A percentile compares a stretch with the other conserved stretches of the same genome.
These are phyloP conservation scores for Peromyscus melanophrys DNA, from an alignment of 2,797 vertebrate genomes.

Conservation along the genomic window DNA sequence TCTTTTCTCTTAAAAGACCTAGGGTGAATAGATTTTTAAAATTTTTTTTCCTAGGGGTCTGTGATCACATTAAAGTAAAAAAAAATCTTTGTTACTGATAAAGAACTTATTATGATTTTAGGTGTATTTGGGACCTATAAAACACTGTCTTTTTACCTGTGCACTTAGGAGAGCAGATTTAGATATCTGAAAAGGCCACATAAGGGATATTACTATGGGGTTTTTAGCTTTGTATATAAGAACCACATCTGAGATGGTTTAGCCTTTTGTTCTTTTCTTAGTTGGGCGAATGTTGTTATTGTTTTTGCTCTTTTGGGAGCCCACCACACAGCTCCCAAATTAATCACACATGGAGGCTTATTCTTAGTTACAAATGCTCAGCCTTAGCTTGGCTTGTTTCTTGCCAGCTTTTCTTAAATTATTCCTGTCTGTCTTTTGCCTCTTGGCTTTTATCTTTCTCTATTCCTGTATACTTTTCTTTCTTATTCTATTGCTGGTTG, in stretches of 20 bases:
- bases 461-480: too few relatives aligned
- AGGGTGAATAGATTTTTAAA: neutral
- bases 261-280: slow-evolving; percentile 59
- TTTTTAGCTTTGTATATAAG: neutral
- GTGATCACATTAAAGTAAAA: neutral
- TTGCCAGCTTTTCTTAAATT: too few relatives aligned
- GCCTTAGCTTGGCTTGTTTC: too few relatives aligned
- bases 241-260: slow-evolving; percentile 30
- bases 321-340: too few relatives aligned
- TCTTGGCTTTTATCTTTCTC: too few relatives aligned
- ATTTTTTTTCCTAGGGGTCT: neutral
- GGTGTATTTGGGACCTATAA: slow-evolving; percentile 10
- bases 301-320: too few relatives aligned
- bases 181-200: neutral
- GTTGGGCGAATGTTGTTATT: neutral
- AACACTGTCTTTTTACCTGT: slow-evolving; percentile 33
- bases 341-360: too few relatives aligned
- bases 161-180: neutral
- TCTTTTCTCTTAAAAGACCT: neutral
- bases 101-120: slow-evolving; percentile 1
- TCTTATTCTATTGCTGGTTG: too few relatives aligned
- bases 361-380: too few relatives aligned
- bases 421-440: too few relatives aligned
- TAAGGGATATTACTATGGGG: slow-evolving; percentile 34
- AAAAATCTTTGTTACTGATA: neutral